These are phyloP conservation scores for Euschistus heros DNA, from an alignment of 1,140 invertebrate species.

Conservation along the genomic window DNA sequence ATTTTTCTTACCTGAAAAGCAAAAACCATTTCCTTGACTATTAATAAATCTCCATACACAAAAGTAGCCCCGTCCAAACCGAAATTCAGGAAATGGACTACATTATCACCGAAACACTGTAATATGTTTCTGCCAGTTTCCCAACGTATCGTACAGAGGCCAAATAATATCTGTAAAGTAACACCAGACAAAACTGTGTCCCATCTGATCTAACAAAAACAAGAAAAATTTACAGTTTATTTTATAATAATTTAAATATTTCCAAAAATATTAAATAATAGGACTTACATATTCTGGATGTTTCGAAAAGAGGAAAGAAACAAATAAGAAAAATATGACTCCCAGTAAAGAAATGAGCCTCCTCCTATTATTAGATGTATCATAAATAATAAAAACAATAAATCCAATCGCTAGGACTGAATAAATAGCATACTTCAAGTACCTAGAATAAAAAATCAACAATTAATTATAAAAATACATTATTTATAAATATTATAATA, in stretches of 20 bases:
- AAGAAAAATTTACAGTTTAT: conserved; percentile 14
- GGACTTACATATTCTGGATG: conserved; percentile 42
- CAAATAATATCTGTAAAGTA: conserved; percentile 75
- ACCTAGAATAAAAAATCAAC: conserved; percentile 1
- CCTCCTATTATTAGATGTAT: conserved; percentile 47
- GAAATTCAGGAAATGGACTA: conserved; percentile 67
- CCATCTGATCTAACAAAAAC: conserved; percentile 53
- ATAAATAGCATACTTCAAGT: not conserved
- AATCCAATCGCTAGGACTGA: conserved; percentile 33
- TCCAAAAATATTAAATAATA: not conserved
- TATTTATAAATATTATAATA: too few species aligned
- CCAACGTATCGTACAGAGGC: conserved; percentile 77
- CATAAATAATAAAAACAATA: conserved; percentile 44
- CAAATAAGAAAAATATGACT: conserved; percentile 40
- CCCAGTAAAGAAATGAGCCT: conserved; percentile 57
- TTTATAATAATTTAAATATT: conserved; percentile 10
- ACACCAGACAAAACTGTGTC: conserved; percentile 67
- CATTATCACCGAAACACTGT: conserved; percentile 67
- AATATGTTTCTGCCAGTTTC: conserved; percentile 62
- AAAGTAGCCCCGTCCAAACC: conserved; percentile 68
- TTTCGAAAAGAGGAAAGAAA: conserved; percentile 44
- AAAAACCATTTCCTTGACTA: conserved; percentile 51
- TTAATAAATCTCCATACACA: conserved; percentile 65
- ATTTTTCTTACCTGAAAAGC: conserved; percentile 65
- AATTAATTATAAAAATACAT: too few species aligned